These are phyloP conservation scores for Glaucomys volans DNA, from an alignment of 2,113 vertebrate genomes.

Conservation along the genomic window DNA sequence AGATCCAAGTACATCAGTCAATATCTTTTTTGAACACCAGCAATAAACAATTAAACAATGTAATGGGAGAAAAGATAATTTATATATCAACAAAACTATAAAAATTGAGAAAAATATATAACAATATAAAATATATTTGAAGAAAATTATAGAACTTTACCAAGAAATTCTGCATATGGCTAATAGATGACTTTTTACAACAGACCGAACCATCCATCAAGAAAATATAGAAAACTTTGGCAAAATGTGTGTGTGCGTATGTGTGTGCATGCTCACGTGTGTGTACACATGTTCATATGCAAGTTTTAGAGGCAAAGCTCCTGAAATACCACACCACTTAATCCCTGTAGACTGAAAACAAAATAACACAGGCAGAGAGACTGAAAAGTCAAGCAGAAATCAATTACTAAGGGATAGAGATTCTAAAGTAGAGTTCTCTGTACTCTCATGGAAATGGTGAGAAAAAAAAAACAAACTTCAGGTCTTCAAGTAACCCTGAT, in stretches of 20 bases:
- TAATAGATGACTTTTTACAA: neutral
- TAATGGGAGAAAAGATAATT: neutral
- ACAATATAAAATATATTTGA: neutral
- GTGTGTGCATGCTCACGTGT: no score
- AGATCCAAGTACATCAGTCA: neutral
- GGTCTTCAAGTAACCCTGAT: neutral
- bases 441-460: neutral
- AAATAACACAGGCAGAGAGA: neutral
- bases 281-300: neutral
- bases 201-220: neutral
- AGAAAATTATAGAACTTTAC: conserved; percentile 24
- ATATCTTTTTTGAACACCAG: neutral
- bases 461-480: conserved; percentile 12
- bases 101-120: conserved; percentile 7
- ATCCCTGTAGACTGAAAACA: neutral
- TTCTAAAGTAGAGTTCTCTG: neutral
- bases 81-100: neutral
- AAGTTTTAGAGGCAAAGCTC: neutral
- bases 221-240: conserved; percentile 4
- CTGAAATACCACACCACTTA: neutral
- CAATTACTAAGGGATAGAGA: neutral
- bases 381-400: neutral
- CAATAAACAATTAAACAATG: conserved; percentile 7
- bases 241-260: neutral
- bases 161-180: neutral